Base-by-base conservation (phyloP, 2,888 invertebrate genomes). In the Magallana nippona region DNA sequence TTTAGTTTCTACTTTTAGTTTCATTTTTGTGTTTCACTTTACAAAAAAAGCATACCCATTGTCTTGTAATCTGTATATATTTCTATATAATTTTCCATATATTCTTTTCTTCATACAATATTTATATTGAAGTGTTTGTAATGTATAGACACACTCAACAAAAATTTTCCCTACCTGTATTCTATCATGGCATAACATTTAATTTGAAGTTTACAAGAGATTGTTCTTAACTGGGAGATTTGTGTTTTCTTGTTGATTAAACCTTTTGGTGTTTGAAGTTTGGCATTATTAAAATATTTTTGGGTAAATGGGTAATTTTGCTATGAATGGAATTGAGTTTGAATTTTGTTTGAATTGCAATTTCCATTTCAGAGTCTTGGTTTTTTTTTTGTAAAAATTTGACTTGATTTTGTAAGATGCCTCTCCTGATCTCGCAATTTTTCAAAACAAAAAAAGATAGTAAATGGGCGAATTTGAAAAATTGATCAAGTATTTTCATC, bases 1-100 rank as follows among this genome's bases (percentile, higher is more conserved):
- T 71, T 71, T 71, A 71, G 71, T 71, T 71, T 71, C 71, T 71
- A 71, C 27, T 71, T 71, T 71, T 71, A 71, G 71, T 71, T 71
- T 71, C 27, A 71, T 71, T 71, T 71, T 71, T 15, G 71, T 71
- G 71, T 71, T 71, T 71, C 71, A 71, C 71, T 27, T 71, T 27
- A 15, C 22, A 22, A 17, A 60, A 71, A 71, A 71, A 71, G 32
- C 44, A 44, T 44, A 71, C 71, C 71, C 32, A 22, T 71, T 71
- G 71, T 71, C 22, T 71, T 71, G 71, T 71, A 22, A 27, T 27
- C 71, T 27, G 11, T 44, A 44, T 44, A 44, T 44, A 44, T 44
- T 44, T 44, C 3, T 44, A 44, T 44, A 13, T 71, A 71, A 71
- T 71, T 71, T 71, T 71, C 15, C 71, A 60, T 19, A 32, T 71